These are phyloP conservation scores for Allolobophora icterica DNA, from an alignment of 2,888 invertebrate species.

Conservation along the genomic window DNA sequence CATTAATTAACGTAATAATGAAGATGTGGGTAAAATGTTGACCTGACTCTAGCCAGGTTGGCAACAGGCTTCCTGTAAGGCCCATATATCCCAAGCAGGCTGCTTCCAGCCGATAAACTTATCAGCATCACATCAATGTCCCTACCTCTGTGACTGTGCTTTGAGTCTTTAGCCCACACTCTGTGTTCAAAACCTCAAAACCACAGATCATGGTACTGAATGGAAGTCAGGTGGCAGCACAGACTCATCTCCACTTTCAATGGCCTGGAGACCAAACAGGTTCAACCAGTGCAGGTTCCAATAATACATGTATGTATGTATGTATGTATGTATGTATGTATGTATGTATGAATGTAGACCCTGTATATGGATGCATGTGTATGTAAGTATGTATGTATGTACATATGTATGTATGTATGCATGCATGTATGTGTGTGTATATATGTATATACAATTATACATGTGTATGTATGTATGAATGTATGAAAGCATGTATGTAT, in stretches of 20 bases:
- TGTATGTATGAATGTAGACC: neutral
- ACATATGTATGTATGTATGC: neutral
- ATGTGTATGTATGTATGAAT: too few relatives aligned
- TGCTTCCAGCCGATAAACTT: neutral
- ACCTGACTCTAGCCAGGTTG: neutral
- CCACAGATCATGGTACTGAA: too few relatives aligned
- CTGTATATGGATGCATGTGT: neutral
- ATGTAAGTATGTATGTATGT: neutral
- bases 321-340: neutral
- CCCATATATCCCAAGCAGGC: neutral
- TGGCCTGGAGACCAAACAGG: too few relatives aligned
- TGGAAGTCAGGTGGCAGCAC: too few relatives aligned
- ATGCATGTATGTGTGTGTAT: too few relatives aligned
- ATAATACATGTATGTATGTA: neutral
- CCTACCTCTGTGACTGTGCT: neutral
- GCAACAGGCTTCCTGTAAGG: slow-evolving; percentile 4
- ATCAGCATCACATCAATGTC: slow-evolving; percentile 17
- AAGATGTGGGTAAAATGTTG: too few relatives aligned
- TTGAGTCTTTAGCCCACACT: too few relatives aligned
- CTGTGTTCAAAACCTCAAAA: too few relatives aligned
- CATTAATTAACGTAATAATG: too few relatives aligned
- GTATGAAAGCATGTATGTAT: neutral
- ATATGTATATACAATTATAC: too few relatives aligned
- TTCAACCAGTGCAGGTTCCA: too few relatives aligned
- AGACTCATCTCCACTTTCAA: too few relatives aligned